Evolutionary conservation across 2,888 invertebrate genomes (phyloP), one percentile per base, ranked within the genome.

Genomic region (Axea sp.): DNA sequence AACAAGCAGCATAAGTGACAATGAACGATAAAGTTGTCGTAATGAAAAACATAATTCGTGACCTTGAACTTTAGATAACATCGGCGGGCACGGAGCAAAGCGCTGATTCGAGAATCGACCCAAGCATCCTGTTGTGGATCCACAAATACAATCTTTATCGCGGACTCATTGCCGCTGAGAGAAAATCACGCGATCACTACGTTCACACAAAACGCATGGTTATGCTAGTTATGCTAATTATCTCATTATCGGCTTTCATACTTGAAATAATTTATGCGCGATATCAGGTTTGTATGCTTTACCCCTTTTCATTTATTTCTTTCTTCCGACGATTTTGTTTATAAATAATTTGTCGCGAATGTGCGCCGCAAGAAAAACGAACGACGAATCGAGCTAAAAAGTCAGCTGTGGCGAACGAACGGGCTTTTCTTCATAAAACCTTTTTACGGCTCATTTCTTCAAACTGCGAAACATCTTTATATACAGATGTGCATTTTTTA

Each of bases 141-240:
- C 57, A 62, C n/a, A 73, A 78, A 15, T 81, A 76, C 69, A 80
- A 81, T 67, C 43, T 68, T 65, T 67, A 65, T 59, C 73, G 73
- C 9, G 75, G 76, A 6, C 49, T 69, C 17, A 57, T 77, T 31
- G 69, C 51, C 5, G 26, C 33, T 22, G 41, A 37, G 62, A 69
- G 45, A 62, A 71, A 64, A 64, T 60, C 60, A 30, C 37, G 62
- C 64, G 59, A 33, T n/a, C 31, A 39, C 9, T 31, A 19, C 60
- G 15, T 28, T 53, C 24, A 12, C 31, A 35, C 35, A 22, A 45
- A 15, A 22, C 45, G 53, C 39, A 31, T 47, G 39, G 31, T 60
- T 47, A 37, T 24, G 51, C 30, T 55, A 31, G 28, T 69, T 62
- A 31, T 60, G 30, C 37, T 62, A 31, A 55, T 60, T 11, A 51